phyloP scores from a whole-genome alignment of 2,113 vertebrate species.

The Rattus rattus region DNA sequence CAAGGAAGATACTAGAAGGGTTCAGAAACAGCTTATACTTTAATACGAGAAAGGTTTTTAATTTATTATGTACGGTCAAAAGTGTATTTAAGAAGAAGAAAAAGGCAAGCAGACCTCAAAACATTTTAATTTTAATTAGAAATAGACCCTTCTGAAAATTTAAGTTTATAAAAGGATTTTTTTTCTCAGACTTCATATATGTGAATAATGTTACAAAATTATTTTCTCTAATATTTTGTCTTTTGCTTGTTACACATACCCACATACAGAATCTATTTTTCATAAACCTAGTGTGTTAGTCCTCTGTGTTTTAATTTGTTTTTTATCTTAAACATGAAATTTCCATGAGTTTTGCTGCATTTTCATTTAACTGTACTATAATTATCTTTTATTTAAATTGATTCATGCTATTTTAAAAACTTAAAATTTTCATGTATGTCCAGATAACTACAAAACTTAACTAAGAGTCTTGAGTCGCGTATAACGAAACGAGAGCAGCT shows the following conservation, averaged over 20 bases:
- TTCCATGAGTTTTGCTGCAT: background rate
- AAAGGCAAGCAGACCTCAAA: background rate
- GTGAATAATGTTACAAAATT: background rate
- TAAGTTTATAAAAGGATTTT: slow-evolving; percentile 8
- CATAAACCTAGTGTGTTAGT: background rate
- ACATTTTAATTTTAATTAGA: slow-evolving; percentile 28
- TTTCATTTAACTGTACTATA: slow-evolving; percentile 21
- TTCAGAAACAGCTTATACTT: background rate
- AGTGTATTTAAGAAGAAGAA: slow-evolving; percentile 20
- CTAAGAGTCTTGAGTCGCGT: background rate
- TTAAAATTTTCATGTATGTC: background rate
- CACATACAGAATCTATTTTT: background rate
- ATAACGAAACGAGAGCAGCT: background rate
- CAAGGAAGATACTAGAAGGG: background rate
- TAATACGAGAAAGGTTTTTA: background rate
- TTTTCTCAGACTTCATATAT: slow-evolving; percentile 44
- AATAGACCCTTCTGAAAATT: background rate
- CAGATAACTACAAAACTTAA: slow-evolving; percentile 9
- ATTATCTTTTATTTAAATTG: background rate
- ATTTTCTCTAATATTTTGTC: background rate
- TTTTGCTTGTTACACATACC: background rate
- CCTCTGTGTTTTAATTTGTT: background rate
- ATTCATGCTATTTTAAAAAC: background rate
- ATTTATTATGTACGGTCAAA: background rate
- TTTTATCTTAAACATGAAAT: background rate